Percentiles rank a stretch among this genome's conserved stretches.
Evolutionary conservation across 2,797 vertebrate genomes (phyloP).

Genomic region (Macrochelys suwanniensis): DNA sequence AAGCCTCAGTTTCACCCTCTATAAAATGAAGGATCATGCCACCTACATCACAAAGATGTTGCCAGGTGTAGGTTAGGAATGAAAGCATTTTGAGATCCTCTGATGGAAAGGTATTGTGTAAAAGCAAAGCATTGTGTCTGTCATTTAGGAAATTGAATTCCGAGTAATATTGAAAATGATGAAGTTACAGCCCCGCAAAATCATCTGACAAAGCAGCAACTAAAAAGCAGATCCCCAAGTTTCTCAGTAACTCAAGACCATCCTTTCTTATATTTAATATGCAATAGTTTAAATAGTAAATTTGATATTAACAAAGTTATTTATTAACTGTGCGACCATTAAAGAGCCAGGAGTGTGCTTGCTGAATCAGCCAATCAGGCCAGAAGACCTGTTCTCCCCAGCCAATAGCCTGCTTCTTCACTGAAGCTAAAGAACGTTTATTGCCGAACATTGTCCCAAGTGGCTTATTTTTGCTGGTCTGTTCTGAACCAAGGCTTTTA

Average conservation of each 20-base stretch:
- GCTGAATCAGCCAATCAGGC: not conserved
- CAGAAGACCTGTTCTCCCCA: not conserved
- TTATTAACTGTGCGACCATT: too few species aligned
- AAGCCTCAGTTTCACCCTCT: not conserved
- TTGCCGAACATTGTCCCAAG: not conserved
- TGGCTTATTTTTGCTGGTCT: not conserved
- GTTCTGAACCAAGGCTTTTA: not conserved
- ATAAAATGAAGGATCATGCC: not conserved
- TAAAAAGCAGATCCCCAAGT: not conserved
- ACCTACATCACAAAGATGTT: not conserved
- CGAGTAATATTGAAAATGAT: not conserved
- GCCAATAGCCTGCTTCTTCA: not conserved
- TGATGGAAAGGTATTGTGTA: not conserved
- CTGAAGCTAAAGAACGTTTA: not conserved
- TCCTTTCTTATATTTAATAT: too few species aligned
- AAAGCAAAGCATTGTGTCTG: not conserved
- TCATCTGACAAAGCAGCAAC: not conserved
- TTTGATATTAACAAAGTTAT: too few species aligned
- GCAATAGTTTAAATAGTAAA: too few species aligned
- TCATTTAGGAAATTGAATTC: not conserved
- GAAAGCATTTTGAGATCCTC: not conserved
- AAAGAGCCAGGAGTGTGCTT: too few species aligned
- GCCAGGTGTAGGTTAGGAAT: not conserved
- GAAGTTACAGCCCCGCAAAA: not conserved
- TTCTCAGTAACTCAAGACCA: too few species aligned